Percentiles rank a stretch among this genome's conserved stretches.
phyloP scores from a whole-genome alignment of 2,113 vertebrate genomes.

The Leucopternis melanops region DNA sequence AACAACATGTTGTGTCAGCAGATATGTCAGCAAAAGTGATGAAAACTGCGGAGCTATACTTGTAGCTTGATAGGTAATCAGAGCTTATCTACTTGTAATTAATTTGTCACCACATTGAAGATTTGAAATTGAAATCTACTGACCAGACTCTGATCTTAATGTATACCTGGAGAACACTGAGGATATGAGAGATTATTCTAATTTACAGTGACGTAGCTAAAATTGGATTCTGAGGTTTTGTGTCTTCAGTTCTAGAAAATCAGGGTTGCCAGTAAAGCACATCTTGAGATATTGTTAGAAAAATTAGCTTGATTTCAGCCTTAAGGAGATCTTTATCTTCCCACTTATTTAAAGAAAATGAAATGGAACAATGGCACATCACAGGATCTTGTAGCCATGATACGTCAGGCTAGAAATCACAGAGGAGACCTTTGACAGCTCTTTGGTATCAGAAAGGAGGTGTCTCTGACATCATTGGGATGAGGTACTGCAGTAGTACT shows the following conservation, averaged over 20 bases:
- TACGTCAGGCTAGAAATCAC: neutral
- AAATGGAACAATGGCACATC: neutral
- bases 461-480: neutral
- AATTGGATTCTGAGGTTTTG: neutral
- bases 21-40: neutral
- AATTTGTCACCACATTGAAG: constrained; percentile 48
- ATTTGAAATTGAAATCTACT: constrained; percentile 28
- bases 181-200: neutral
- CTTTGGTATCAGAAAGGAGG: neutral
- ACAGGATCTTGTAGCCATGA: neutral
- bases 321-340: neutral
- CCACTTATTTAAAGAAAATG: neutral
- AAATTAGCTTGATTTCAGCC: neutral
- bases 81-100: constrained; percentile 44
- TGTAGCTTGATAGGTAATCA: constrained; percentile 43
- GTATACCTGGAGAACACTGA: neutral
- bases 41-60: constrained; percentile 5
- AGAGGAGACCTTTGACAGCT: neutral
- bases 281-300: neutral
- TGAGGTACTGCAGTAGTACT: neutral
- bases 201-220: neutral
- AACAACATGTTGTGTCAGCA: neutral
- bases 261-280: neutral
- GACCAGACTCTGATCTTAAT: neutral
- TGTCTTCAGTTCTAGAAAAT: neutral